Evolutionary conservation across 2,113 vertebrate species (phyloP), one percentile per base, ranked within the genome.

Genomic region (Conger conger): DNA sequence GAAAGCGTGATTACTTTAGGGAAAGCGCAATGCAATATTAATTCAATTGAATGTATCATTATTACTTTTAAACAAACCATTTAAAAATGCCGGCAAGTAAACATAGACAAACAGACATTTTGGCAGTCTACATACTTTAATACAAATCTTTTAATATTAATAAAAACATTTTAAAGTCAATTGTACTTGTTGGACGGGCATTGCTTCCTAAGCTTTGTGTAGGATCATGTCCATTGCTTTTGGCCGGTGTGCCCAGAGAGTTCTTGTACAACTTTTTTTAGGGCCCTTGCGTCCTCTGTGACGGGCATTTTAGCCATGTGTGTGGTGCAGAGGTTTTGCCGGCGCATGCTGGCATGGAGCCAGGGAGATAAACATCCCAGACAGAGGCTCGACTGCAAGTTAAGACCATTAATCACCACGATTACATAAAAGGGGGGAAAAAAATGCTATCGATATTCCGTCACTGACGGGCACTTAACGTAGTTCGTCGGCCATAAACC

Each of bases 331-430:
- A 23, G 38, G 68, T 77, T 63, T 1, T 53, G 40, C 35, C 20
- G 57, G 54, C 11, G 27, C 18, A 27, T 33, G 36, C 36, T 53
- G 82, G 68, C 37, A 50, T 8, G 0, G 33, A 53, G 73, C 82
- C 82, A 76, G 45, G 11, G 33, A 84, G 40, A 84, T 77, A 50
- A 54, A 54, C 17, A 36, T 84, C 38, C 38, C 68, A 77, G 68
- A 33, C 63, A 16, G 38, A 50, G 38, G 18, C 68, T 54, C 30
- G 37, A 37, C 60, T 45, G 45, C 68, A 38, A 77, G n/a, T 33
- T 16, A 30, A 40, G 60, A 23, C 23, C 54, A 40, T 82, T 40
- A 63, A 82, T 82, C 60, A 42, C 60, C 37, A 13, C 42, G 57
- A 9, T 73, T 37, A 16, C 16, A 36, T 37, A 40, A 33, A 15